These are phyloP conservation scores for Spheniscus mendiculus DNA, from an alignment of 2,113 vertebrate species.

Conservation along the genomic window DNA sequence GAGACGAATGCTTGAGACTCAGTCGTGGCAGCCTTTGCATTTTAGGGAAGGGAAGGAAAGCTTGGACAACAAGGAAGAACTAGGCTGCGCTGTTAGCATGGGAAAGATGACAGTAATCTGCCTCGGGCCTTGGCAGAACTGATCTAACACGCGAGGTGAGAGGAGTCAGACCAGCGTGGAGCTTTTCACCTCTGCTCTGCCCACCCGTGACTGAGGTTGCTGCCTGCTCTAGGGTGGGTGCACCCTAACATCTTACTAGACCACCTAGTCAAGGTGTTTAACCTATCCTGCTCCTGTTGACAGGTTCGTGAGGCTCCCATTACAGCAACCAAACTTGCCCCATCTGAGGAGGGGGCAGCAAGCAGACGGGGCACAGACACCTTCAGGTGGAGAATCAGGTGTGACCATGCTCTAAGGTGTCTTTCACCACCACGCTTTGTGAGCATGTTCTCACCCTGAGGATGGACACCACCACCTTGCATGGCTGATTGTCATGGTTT, in stretches of 20 bases:
- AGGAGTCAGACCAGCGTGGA: not conserved
- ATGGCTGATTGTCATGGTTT: accelerated
- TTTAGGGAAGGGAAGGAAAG: not conserved
- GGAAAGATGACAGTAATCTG: not conserved
- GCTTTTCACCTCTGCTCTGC: not conserved
- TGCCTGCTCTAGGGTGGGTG: not conserved
- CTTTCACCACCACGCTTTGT: not conserved
- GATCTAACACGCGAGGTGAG: accelerated
- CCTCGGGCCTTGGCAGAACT: not conserved
- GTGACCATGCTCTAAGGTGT: not conserved
- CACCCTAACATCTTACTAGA: not conserved
- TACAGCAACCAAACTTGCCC: not conserved
- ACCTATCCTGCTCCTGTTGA: not conserved
- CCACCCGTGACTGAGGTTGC: accelerated
- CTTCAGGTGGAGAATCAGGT: not conserved
- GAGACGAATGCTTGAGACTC: accelerated
- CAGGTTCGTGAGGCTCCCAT: not conserved
- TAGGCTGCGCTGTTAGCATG: not conserved
- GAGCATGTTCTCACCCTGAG: not conserved
- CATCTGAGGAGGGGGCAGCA: not conserved
- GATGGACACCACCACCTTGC: not conserved
- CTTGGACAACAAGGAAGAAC: not conserved
- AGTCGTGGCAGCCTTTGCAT: not conserved
- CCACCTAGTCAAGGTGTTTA: not conserved
- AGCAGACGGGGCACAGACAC: not conserved